phyloP scores from a whole-genome alignment of 2,888 invertebrate species.

The Limulus polyphemus region DNA sequence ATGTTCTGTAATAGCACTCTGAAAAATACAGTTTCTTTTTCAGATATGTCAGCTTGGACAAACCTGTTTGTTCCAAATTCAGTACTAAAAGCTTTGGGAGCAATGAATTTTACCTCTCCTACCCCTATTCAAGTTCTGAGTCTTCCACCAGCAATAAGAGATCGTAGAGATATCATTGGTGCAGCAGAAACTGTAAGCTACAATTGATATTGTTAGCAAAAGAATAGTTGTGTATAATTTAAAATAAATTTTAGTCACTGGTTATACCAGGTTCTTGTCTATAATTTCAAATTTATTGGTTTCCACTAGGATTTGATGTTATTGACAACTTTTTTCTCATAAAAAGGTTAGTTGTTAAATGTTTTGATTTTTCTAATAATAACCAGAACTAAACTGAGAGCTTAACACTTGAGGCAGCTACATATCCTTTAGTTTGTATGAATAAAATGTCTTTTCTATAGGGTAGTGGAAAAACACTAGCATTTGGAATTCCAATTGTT shows the following conservation, averaged over 20 bases:
- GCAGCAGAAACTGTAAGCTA: slow-evolving; percentile 74
- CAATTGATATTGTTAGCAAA: slow-evolving; percentile 1
- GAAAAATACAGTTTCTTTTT: too few relatives aligned
- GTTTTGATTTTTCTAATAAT: too few relatives aligned
- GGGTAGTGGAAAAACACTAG: slow-evolving; percentile 96
- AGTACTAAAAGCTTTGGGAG: slow-evolving; percentile 58
- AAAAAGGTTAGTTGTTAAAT: too few relatives aligned
- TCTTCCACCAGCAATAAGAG: slow-evolving; percentile 57
- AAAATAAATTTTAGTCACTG: too few relatives aligned
- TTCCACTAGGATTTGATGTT: too few relatives aligned
- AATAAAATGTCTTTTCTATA: slow-evolving; percentile 22
- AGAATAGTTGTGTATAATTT: background rate
- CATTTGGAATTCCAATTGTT: slow-evolving; percentile 89
- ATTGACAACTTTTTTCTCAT: too few relatives aligned
- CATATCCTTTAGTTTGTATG: too few relatives aligned
- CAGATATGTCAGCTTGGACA: slow-evolving; percentile 36
- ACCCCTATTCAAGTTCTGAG: slow-evolving; percentile 65
- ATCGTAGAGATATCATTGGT: slow-evolving; percentile 82
- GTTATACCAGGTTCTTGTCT: too few relatives aligned
- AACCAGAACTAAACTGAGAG: too few relatives aligned
- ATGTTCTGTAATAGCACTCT: too few relatives aligned
- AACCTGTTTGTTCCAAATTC: slow-evolving; percentile 47
- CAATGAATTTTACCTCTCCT: slow-evolving; percentile 63
- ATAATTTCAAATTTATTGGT: too few relatives aligned
- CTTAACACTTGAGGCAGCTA: too few relatives aligned